Evolutionary conservation across 2,888 invertebrate genomes (phyloP), one percentile per base, ranked within the genome.

Genomic region (Strigamia transsilvanica): DNA sequence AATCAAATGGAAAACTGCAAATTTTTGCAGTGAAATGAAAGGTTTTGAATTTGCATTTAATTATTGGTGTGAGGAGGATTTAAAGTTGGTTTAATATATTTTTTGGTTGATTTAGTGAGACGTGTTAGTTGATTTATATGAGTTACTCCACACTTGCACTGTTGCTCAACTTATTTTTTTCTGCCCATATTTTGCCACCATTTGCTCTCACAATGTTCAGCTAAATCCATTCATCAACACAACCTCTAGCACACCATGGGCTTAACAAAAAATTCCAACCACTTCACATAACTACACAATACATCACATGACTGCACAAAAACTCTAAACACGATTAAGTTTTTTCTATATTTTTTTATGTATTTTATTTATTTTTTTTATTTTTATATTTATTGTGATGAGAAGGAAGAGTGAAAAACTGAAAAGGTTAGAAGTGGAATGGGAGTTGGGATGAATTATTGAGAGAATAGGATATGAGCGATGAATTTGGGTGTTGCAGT

Each of bases 211-310:
- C 56, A 56, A 56, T 56, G 56, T 56, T 56, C 56, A 56, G 21
- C 56, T 21, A 56, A 56, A 56, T 56, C 56, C 56, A 56, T 56
- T 56, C 56, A 56, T 56, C 56, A 56, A 56, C 56, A 56, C 56
- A 56, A 46, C 56, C n/a, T 18, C 56, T 56, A n/a, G 18, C 56
- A 56, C 56, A 15, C 18, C 18, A 56, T n/a, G 56, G n/a, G 46
- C 56, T 56, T 18, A 56, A 9, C 13, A 51, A 56, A 56, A 56
- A 56, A 56, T 56, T 56, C 21, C 21, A 56, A 9, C 21, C 56
- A 6, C 56, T 56, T 56, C 18, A 21, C n/a, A 56, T 56, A 56
- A 56, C 56, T 56, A 56, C 56, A 56, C 56, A 56, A 56, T 56
- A 56, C 56, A 56, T 56, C 56, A 56, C 56, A 56, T 56, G n/a